Base-by-base conservation (phyloP, 2,888 invertebrate genomes). In the Micropterix aruncella region DNA sequence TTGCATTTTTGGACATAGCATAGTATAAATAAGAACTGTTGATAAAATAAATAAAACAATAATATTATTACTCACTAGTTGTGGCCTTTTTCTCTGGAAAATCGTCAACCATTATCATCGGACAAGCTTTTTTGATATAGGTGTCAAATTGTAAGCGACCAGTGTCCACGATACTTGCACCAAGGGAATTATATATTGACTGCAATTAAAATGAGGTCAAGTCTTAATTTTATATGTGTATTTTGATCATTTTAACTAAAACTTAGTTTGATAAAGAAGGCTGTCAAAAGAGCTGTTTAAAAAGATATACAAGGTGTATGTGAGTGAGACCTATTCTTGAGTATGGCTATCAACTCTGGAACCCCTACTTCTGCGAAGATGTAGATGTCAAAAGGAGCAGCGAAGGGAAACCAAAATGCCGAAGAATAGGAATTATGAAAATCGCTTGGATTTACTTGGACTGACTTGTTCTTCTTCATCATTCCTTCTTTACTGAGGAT, bases 111-210 rank as follows among this genome's bases (percentile, higher is more conserved):
- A 75, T 65, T 60, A 83, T 76, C 60, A 91, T 70, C 4, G 83
- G 78, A 51, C 76, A 73, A n/a, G 74, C 69, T 52, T 77, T 75
- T 61, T 92, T 92, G 51, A 91, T 66, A 57, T 81, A 89, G 15
- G 72, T 75, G 60, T 94, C 93, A 57, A 92, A 92, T 47, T 79
- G 74, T 2, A 65, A 56, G 3, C 84, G 73, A 4, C 80, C 80
- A 39, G 79, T 73, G 47, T 78, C 81, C 0, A 85, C 60, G 3
- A 93, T 68, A 1, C 82, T 63, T 1, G 89, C 91, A 0, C 94
- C 94, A 4, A 94, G 60, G 1, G 92, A 93, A 63, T 83, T 86
- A 61, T 88, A 91, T 53, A 91, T 68, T 1, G 85, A 77, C 66
- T 85, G 74, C 5, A 79, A 57, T 27, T 53, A 62, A 50, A 60